These are phyloP conservation scores for Martes martes DNA, from an alignment of 2,113 vertebrate species.

Conservation along the genomic window DNA sequence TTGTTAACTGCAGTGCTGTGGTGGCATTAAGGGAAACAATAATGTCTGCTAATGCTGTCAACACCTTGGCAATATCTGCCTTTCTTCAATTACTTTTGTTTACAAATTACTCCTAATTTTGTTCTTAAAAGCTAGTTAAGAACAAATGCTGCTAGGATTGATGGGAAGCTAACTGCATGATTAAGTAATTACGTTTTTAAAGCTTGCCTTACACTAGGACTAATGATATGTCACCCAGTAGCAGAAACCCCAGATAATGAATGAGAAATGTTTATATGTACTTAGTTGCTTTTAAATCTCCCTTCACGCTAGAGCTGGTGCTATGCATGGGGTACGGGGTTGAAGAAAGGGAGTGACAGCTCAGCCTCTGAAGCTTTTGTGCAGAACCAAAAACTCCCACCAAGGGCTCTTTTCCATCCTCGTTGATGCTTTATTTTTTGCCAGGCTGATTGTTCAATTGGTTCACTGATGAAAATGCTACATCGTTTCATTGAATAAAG, in stretches of 20 bases:
- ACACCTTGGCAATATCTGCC: slow-evolving; percentile 86
- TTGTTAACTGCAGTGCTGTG: slow-evolving; percentile 60
- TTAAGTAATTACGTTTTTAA: slow-evolving; percentile 89
- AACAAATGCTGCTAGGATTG: slow-evolving; percentile 85
- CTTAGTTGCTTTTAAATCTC: slow-evolving; percentile 78
- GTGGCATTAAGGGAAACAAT: slow-evolving; percentile 73
- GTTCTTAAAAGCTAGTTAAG: slow-evolving; percentile 88
- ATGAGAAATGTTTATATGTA: slow-evolving; percentile 84
- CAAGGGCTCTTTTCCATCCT: slow-evolving; percentile 51
- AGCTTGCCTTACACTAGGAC: slow-evolving; percentile 83
- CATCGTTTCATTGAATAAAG: slow-evolving; percentile 41
- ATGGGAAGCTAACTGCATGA: slow-evolving; percentile 86
- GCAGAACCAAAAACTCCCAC: background rate
- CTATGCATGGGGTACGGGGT: slow-evolving; percentile 16
- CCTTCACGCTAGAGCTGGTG: slow-evolving; percentile 68
- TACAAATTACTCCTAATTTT: slow-evolving; percentile 89
- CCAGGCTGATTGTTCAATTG: background rate
- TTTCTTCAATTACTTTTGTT: slow-evolving; percentile 87
- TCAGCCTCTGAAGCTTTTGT: slow-evolving; percentile 59
- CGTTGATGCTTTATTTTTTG: background rate
- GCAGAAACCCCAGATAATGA: slow-evolving; percentile 82
- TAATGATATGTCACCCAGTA: slow-evolving; percentile 85
- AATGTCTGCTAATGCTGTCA: slow-evolving; percentile 79
- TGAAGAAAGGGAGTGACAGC: slow-evolving; percentile 68
- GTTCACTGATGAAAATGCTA: slow-evolving; percentile 36